phyloP scores from a whole-genome alignment of 92 coral and sea anemone species.

The Palythoa caribaeorum region DNA sequence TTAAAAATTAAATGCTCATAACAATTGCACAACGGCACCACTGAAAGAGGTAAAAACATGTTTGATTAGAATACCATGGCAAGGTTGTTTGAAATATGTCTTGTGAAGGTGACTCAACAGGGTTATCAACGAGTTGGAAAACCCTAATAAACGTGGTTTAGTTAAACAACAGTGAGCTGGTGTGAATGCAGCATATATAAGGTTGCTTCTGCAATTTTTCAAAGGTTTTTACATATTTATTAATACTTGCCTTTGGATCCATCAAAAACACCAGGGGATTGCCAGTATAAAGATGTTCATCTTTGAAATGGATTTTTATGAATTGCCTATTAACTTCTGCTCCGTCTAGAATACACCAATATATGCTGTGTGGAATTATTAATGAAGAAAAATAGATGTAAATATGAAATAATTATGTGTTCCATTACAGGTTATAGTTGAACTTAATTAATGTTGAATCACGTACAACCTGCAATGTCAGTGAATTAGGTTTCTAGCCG shows the following conservation, averaged over 20 bases:
- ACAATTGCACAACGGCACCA: neutral
- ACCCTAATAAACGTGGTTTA: no score
- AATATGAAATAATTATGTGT: neutral
- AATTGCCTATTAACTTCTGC: slow-evolving; percentile 67
- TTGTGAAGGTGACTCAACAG: no score
- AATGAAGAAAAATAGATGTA: slow-evolving; percentile 1
- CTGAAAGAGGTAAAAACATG: no score
- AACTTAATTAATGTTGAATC: no score
- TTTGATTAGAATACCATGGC: no score
- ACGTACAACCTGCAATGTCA: neutral
- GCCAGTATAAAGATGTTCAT: slow-evolving; percentile 46
- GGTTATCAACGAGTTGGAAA: no score
- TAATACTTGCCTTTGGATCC: slow-evolving; percentile 63
- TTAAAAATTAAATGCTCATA: neutral
- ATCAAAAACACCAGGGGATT: slow-evolving; percentile 61
- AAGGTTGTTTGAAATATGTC: no score
- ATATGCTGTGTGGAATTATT: slow-evolving; percentile 4
- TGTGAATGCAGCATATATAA: neutral
- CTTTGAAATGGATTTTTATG: slow-evolving; percentile 51
- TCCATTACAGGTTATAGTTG: neutral
- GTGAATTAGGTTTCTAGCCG: neutral
- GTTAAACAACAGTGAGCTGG: no score
- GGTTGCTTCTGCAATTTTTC: neutral
- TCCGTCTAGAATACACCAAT: slow-evolving; percentile 64
- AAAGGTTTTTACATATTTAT: neutral